Evolutionary conservation across 2,113 vertebrate species (phyloP).

Genomic region (Butorides virescens): DNA sequence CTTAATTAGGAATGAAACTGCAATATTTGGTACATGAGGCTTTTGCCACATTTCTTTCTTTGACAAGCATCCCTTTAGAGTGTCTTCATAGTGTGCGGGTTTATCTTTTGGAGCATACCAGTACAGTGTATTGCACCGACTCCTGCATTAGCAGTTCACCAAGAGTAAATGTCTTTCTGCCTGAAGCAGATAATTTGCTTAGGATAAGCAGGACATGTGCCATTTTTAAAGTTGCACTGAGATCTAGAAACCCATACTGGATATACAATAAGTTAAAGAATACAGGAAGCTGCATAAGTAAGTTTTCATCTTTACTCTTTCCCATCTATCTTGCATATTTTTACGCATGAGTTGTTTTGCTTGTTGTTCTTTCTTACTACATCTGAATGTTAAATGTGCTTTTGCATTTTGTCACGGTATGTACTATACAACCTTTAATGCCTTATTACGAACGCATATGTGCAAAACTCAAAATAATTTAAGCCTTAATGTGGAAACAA

Average conservation of each 20-base stretch:
- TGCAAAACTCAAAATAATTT: not conserved
- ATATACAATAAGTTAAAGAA: not conserved
- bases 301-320: not conserved
- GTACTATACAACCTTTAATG: constrained; percentile 11
- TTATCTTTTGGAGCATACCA: not conserved
- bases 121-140: not conserved
- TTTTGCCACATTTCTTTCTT: not conserved
- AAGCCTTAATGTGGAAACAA: not conserved
- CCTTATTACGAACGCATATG: constrained; percentile 17
- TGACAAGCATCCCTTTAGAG: not conserved
- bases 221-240: not conserved
- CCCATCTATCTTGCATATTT: constrained; percentile 17
- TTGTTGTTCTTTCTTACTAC: not conserved
- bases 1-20: not conserved
- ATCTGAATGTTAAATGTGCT: constrained; percentile 3
- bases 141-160: not conserved
- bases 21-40: not conserved
- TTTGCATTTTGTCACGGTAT: not conserved
- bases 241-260: not conserved
- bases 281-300: constrained; percentile 13
- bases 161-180: not conserved
- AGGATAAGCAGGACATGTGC: not conserved
- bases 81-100: not conserved
- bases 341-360: constrained; percentile 15
- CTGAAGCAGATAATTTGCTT: not conserved